These are phyloP conservation scores for Lepidostoma basale DNA, from an alignment of 1,140 invertebrate species.

Conservation along the genomic window DNA sequence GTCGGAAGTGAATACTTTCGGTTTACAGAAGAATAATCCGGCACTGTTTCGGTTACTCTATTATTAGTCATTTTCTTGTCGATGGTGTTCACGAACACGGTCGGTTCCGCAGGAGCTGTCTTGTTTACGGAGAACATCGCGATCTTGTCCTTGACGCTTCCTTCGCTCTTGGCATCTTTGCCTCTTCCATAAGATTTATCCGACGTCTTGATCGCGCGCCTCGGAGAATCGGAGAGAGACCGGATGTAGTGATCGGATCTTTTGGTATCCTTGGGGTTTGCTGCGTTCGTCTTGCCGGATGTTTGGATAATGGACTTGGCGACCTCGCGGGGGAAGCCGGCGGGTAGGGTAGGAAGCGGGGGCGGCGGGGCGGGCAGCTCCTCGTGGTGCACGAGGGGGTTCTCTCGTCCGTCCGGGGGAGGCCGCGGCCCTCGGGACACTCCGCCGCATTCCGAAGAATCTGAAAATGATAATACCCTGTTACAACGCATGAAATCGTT, in stretches of 20 bases:
- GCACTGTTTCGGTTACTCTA: neutral
- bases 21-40: neutral
- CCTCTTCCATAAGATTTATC: slow-evolving; percentile 52
- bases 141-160: slow-evolving; percentile 84
- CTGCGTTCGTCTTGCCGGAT: neutral
- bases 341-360: slow-evolving; percentile 30
- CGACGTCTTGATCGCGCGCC: slow-evolving; percentile 8
- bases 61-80: neutral
- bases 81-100: neutral
- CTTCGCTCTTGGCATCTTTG: slow-evolving; percentile 77
- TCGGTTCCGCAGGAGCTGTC: slow-evolving; percentile 56
- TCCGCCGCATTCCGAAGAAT: slow-evolving; percentile 36
- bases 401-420: slow-evolving; percentile 88
- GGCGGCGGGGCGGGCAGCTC: slow-evolving; percentile 54
- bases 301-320: neutral
- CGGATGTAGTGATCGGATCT: slow-evolving; percentile 19
- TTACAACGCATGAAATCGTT: no score
- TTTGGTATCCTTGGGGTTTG: slow-evolving; percentile 9
- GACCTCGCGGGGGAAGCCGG: neutral
- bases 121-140: slow-evolving; percentile 78
- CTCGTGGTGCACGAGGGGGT: slow-evolving; percentile 77
- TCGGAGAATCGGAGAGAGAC: slow-evolving; percentile 31
- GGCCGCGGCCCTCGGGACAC: slow-evolving; percentile 68
- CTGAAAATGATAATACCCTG: slow-evolving; percentile 32
- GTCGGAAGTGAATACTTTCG: neutral